A percentile compares a stretch with the other conserved stretches of the same genome.
Evolutionary conservation across 2,113 vertebrate species (phyloP).

Genomic region (Pangasianodon gigas): DNA sequence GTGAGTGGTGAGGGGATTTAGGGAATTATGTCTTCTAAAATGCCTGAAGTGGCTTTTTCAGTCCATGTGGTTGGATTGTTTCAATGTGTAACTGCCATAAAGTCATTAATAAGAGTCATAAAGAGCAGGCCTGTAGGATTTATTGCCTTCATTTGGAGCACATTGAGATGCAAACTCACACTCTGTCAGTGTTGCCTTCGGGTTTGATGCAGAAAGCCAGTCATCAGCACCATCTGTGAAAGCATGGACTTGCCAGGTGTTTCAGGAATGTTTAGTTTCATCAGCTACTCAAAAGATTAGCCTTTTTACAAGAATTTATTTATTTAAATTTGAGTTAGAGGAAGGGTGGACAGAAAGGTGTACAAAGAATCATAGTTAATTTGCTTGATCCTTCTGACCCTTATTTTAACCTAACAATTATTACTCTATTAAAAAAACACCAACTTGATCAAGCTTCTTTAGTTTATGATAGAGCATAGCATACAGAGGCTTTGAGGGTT

Average conservation of each 20-base stretch:
- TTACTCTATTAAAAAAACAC: background rate
- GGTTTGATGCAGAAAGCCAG: constrained; percentile 61
- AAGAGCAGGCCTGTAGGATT: constrained; percentile 66
- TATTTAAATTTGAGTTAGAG: background rate
- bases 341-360: background rate
- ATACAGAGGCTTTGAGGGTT: background rate
- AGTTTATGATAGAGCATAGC: background rate
- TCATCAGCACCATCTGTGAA: constrained; percentile 62
- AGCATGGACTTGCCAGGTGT: constrained; percentile 65
- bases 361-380: background rate
- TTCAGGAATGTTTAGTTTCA: constrained; percentile 58
- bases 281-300: constrained; percentile 51
- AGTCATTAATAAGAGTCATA: constrained; percentile 70
- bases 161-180: constrained; percentile 44
- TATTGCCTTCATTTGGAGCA: constrained; percentile 66
- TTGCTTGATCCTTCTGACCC: background rate
- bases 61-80: constrained; percentile 67
- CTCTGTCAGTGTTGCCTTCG: constrained; percentile 57
- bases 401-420: background rate
- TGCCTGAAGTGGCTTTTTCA: constrained; percentile 65
- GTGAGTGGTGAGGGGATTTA: constrained; percentile 46
- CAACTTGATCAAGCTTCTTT: background rate
- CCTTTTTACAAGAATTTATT: constrained; percentile 34
- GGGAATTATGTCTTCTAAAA: constrained; percentile 43
- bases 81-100: constrained; percentile 70